A percentile compares a stretch with the other conserved stretches of the same genome.
These are phyloP conservation scores for Drosophila virilis DNA, from an alignment of 1,140 invertebrate genomes.

Conservation along the genomic window DNA sequence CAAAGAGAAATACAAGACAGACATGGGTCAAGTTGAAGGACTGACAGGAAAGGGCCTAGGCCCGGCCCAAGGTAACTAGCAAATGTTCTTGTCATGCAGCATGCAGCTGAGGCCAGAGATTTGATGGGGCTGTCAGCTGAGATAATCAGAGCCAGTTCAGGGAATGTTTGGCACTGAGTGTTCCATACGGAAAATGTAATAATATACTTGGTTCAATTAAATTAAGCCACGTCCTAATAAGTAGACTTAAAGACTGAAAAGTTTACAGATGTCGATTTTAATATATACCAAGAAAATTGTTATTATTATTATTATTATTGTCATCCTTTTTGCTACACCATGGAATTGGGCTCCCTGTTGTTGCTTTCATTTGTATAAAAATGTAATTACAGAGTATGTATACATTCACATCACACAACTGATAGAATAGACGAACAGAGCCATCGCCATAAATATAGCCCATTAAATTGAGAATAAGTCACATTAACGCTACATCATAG, in stretches of 20 bases:
- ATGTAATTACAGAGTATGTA: not conserved
- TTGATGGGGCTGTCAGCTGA: slow-evolving; percentile 10
- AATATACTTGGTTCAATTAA: too few species aligned
- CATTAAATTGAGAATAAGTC: not conserved
- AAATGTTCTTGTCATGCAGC: slow-evolving; percentile 34
- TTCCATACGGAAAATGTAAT: not conserved
- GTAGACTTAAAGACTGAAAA: too few species aligned
- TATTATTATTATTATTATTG: too few species aligned
- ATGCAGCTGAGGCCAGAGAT: slow-evolving; percentile 1
- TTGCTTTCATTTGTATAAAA: too few species aligned
- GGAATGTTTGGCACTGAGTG: not conserved
- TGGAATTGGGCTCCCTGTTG: too few species aligned
- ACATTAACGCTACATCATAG: slow-evolving; percentile 1
- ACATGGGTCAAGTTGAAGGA: slow-evolving; percentile 78
- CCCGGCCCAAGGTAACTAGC: slow-evolving; percentile 25
- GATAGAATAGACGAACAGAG: not conserved
- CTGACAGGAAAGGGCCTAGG: slow-evolving; percentile 30
- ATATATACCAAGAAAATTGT: too few species aligned
- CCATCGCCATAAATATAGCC: too few species aligned
- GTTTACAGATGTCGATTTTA: too few species aligned
- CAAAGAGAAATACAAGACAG: slow-evolving; percentile 41
- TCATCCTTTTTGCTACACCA: too few species aligned
- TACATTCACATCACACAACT: not conserved
- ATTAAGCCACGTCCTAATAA: too few species aligned
- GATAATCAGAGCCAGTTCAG: slow-evolving; percentile 36